Conservation (phyloP, 2,888 invertebrate genomes). For the Eudiplozoon nipponicum region DNA sequence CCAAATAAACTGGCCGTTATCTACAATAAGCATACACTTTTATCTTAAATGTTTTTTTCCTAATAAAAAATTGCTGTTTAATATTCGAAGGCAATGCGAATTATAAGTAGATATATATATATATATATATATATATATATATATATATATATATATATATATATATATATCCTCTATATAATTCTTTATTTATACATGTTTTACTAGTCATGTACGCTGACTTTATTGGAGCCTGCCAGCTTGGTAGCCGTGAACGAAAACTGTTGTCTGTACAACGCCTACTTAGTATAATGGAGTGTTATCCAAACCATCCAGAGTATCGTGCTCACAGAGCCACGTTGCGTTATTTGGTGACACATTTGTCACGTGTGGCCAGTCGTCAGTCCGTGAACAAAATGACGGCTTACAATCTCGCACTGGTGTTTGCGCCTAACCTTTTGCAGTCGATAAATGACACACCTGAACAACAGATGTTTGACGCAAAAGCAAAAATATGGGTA, state of each 20-base stretch:
- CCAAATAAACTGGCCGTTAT: too few species aligned
- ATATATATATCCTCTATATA: too few species aligned
- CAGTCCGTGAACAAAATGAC: conserved; percentile 11
- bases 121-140: too few species aligned
- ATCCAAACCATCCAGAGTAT: conserved; percentile 13
- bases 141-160: too few species aligned
- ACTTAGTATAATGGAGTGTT: conserved; percentile 13
- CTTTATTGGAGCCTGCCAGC: conserved; percentile 6
- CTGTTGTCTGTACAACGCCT: conserved; percentile 12
- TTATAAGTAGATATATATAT: too few species aligned
- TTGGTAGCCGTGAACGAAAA: conserved; percentile 4
- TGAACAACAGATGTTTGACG: conserved; percentile 8
- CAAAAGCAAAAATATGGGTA: conserved; percentile 9
- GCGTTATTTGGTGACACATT: conserved; percentile 11
- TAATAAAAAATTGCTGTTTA: too few species aligned
- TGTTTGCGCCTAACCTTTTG: conserved; percentile 13
- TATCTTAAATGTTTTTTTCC: too few species aligned
- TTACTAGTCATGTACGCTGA: conserved; percentile 5
- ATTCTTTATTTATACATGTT: too few species aligned
- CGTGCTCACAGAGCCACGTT: conserved; percentile 10
- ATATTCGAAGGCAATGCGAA: too few species aligned
- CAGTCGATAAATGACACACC: conserved; percentile 9
- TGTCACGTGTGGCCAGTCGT: conserved; percentile 8
- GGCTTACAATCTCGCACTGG: conserved; percentile 11
- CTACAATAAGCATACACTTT: too few species aligned